phyloP scores from a whole-genome alignment of 1,140 invertebrate species.

The Drosophila lowei region DNA sequence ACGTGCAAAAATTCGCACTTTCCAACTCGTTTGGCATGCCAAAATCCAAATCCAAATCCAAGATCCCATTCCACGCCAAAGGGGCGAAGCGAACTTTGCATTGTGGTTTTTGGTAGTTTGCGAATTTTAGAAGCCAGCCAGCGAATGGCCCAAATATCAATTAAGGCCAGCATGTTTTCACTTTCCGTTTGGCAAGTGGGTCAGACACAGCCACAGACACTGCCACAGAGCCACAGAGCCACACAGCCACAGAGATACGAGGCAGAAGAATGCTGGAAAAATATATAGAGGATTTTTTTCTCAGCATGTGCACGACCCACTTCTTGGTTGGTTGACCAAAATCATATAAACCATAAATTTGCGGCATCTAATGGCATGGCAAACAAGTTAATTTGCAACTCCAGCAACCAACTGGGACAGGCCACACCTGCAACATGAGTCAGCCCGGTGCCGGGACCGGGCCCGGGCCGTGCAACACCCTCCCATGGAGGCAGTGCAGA shows the following conservation, averaged over 20 bases:
- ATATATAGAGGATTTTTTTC: conserved; percentile 18
- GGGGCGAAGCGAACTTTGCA: conserved; percentile 47
- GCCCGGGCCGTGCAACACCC: conserved; percentile 49
- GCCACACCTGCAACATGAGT: conserved; percentile 15
- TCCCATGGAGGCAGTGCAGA: conserved; percentile 32
- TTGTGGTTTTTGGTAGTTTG: conserved; percentile 33
- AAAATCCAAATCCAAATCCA: conserved; percentile 21
- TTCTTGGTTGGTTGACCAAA: conserved; percentile 57
- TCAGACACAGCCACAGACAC: conserved; percentile 26
- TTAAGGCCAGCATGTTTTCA: conserved; percentile 75
- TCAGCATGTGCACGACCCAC: conserved; percentile 41
- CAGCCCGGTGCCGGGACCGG: too few species aligned
- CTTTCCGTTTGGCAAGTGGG: conserved; percentile 66
- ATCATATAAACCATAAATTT: conserved; percentile 71
- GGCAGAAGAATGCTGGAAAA: conserved; percentile 34
- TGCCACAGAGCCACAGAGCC: conserved; percentile 20
- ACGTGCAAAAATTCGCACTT: conserved; percentile 81
- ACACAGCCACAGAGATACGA: not conserved
- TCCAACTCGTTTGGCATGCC: conserved; percentile 72
- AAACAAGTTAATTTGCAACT: conserved; percentile 70
- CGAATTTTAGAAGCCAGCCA: conserved; percentile 55
- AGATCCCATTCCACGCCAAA: conserved; percentile 23
- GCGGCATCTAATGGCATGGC: conserved; percentile 68
- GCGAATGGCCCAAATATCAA: conserved; percentile 63
- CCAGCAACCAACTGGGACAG: conserved; percentile 43